These are phyloP conservation scores for Chlorospingus semifuscus DNA, from an alignment of 2,797 vertebrate genomes.

Conservation along the genomic window DNA sequence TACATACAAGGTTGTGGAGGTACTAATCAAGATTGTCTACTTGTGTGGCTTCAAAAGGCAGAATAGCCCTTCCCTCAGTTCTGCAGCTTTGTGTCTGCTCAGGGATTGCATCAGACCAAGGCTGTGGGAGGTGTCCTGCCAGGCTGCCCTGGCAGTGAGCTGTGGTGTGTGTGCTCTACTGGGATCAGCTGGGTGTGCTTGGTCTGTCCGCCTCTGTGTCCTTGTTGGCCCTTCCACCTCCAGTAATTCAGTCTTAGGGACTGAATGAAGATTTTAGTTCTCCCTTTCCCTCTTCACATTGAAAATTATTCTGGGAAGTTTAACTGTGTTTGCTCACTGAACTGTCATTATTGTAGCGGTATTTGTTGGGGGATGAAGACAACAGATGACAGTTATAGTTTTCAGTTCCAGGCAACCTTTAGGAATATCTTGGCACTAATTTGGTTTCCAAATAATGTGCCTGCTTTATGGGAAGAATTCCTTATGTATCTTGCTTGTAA, in stretches of 20 bases:
- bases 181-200: not conserved
- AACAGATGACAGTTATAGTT: not conserved
- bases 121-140: not conserved
- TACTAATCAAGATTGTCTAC: not conserved
- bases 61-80: not conserved
- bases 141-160: not conserved
- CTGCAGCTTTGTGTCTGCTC: not conserved
- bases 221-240: not conserved
- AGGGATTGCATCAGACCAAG: not conserved
- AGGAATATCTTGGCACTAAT: not conserved
- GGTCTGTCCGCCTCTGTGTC: not conserved
- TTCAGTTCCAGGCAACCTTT: not conserved
- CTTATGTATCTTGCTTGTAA: not conserved
- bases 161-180: not conserved
- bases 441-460: not conserved
- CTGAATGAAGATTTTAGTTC: not conserved
- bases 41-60: not conserved
- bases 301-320: not conserved
- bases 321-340: not conserved
- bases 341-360: not conserved
- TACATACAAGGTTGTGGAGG: fast-evolving
- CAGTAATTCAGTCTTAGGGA: not conserved
- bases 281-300: not conserved
- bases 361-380: not conserved
- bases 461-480: not conserved